A percentile compares a stretch with the other conserved stretches of the same genome.
Conservation (phyloP, 2,888 invertebrate genomes). For the Meiosimyza platycephala region DNA sequence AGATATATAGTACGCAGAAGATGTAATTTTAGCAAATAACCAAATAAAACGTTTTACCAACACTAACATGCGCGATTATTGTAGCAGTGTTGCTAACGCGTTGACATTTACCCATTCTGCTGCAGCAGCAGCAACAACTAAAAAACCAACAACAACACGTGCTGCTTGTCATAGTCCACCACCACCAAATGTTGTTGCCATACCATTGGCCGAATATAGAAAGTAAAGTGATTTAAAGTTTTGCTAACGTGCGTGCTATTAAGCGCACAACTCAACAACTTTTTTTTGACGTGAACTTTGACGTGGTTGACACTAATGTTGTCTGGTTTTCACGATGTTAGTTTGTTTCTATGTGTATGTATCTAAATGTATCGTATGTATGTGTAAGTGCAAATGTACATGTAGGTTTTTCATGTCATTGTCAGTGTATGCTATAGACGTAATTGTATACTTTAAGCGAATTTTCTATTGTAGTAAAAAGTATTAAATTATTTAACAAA, state of each 20-base stretch:
- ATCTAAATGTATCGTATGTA: constrained; percentile 2
- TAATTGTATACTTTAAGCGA: too few species aligned
- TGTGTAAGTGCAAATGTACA: neutral
- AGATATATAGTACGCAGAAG: constrained; percentile 67
- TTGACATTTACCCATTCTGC: neutral
- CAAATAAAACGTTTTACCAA: constrained; percentile 53
- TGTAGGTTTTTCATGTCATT: constrained; percentile 7
- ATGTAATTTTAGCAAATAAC: constrained; percentile 64
- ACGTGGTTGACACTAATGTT: constrained; percentile 1
- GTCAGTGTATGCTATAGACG: neutral
- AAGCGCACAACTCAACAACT: neutral
- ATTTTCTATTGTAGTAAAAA: too few species aligned
- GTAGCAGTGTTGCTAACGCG: neutral
- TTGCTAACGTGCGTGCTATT: neutral
- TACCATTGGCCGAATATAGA: constrained; percentile 59
- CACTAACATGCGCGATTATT: constrained; percentile 5
- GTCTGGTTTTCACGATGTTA: neutral
- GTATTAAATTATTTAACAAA: too few species aligned
- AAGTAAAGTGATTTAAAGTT: constrained; percentile 47
- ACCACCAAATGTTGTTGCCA: constrained; percentile 46
- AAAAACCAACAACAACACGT: constrained; percentile 45
- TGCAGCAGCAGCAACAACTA: neutral
- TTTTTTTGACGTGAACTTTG: neutral
- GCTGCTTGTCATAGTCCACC: constrained; percentile 61
- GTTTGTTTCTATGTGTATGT: neutral